phyloP scores from a whole-genome alignment of 2,888 invertebrate species.

The Nomada flava region DNA sequence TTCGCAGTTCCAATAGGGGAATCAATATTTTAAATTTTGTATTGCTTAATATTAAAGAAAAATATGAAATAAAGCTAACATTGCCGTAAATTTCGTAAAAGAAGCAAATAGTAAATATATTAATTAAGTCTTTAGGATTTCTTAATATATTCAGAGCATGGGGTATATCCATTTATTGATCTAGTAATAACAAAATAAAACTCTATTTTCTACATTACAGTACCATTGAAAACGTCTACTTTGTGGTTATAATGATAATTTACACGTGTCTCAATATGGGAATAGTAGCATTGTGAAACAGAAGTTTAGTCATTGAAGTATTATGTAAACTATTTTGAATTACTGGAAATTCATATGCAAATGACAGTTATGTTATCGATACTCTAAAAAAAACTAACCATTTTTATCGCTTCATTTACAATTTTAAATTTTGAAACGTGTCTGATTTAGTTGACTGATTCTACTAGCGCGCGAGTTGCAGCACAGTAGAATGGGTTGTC shows the following conservation, averaged over 20 bases:
- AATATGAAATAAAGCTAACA: too few species aligned
- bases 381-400: not conserved
- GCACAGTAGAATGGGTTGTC: slow-evolving; percentile 40
- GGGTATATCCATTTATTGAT: not conserved
- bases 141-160: not conserved
- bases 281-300: not conserved
- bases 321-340: not conserved
- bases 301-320: not conserved
- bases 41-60: too few species aligned
- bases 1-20: too few species aligned
- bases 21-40: too few species aligned
- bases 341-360: slow-evolving; percentile 1
- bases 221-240: not conserved
- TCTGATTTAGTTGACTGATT: not conserved
- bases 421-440: not conserved
- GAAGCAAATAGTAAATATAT: too few species aligned
- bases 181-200: not conserved
- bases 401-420: not conserved
- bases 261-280: not conserved
- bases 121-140: too few species aligned
- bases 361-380: not conserved
- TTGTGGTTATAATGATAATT: not conserved
- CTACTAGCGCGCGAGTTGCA: not conserved
- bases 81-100: too few species aligned
- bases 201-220: slow-evolving; percentile 1